Evolutionary conservation across 2,888 invertebrate species (phyloP).

Genomic region (Cheilosia soror): DNA sequence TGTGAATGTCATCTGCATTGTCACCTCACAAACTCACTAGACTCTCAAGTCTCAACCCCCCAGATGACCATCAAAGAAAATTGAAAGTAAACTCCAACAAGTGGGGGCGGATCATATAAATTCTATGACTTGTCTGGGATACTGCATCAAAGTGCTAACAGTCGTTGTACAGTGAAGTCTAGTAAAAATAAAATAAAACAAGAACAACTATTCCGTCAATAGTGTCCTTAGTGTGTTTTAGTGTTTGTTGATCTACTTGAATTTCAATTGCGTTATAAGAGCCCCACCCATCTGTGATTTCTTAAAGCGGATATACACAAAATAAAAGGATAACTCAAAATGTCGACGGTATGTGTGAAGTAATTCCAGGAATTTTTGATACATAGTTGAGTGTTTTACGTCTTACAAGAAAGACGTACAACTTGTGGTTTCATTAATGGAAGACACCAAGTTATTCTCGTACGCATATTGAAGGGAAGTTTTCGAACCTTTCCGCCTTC

Average conservation of each 20-base stretch:
- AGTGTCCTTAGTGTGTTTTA: conserved; percentile 28
- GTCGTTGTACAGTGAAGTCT: conserved; percentile 46
- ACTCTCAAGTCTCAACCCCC: conserved; percentile 40
- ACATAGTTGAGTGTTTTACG: neutral
- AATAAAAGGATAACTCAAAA: conserved; percentile 67
- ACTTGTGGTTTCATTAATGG: conserved; percentile 6
- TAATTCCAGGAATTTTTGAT: neutral
- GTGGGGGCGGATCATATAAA: conserved; percentile 67
- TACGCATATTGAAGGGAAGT: neutral
- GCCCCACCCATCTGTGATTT: conserved; percentile 43
- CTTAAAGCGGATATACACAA: conserved; percentile 43
- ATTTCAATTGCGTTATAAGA: conserved; percentile 26
- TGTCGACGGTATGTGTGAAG: conserved; percentile 66
- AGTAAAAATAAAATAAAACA: conserved; percentile 5
- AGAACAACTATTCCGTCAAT: conserved; percentile 24
- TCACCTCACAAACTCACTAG: conserved; percentile 11
- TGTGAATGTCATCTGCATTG: conserved; percentile 71
- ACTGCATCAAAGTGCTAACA: conserved; percentile 62
- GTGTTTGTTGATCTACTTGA: conserved; percentile 26
- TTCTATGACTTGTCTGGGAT: conserved; percentile 18
- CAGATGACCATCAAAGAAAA: conserved; percentile 62
- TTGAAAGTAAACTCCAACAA: conserved; percentile 60
- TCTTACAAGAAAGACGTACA: neutral
- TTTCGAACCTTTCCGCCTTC: neutral
- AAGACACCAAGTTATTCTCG: neutral